A percentile compares a stretch with the other conserved stretches of the same genome.
Conservation (phyloP, 2,888 invertebrate genomes). For the Sesamia inferens region DNA sequence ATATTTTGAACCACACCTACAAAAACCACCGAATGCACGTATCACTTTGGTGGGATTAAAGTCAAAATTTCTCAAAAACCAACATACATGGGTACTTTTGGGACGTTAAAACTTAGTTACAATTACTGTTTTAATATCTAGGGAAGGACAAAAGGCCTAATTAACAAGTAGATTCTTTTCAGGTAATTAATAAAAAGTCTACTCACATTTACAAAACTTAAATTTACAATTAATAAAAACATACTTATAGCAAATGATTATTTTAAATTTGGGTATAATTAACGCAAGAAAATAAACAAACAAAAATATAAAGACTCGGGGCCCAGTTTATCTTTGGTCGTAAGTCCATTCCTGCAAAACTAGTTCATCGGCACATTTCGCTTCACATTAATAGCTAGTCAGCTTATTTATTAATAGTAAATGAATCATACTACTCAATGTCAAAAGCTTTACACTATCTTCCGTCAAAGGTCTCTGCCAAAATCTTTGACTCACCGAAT, state of each 20-base stretch:
- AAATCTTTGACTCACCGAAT: constrained; percentile 57
- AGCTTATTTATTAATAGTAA: constrained; percentile 53
- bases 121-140: too few species aligned
- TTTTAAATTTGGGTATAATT: neutral
- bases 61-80: too few species aligned
- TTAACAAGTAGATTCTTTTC: too few species aligned
- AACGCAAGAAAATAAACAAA: neutral
- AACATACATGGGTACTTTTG: too few species aligned
- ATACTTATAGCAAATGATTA: neutral
- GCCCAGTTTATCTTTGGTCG: neutral
- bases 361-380: constrained; percentile 56
- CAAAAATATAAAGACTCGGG: neutral
- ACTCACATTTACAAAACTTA: too few species aligned
- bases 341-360: constrained; percentile 11
- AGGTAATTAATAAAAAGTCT: too few species aligned
- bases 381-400: constrained; percentile 31
- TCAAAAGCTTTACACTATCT: constrained; percentile 43
- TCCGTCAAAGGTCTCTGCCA: constrained; percentile 57
- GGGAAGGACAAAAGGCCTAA: too few species aligned
- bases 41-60: too few species aligned
- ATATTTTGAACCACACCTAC: too few species aligned
- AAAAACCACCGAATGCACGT: too few species aligned
- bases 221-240: too few species aligned
- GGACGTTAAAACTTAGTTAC: too few species aligned
- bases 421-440: constrained; percentile 63